phyloP scores from a whole-genome alignment of 2,888 invertebrate genomes.

The Stramonita haemastoma region DNA sequence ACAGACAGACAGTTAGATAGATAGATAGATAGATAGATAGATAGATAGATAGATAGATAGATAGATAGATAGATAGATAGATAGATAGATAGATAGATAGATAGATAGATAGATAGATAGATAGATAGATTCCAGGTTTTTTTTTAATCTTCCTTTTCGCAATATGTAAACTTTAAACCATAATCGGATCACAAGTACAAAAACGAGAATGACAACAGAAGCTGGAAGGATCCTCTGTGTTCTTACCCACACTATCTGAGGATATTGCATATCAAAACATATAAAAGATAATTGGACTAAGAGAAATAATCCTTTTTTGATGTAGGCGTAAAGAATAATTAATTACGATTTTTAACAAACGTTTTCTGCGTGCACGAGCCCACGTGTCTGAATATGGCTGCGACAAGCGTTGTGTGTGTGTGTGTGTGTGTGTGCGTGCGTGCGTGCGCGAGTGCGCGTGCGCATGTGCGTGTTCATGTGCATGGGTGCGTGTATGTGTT shows the following conservation, averaged over 20 bases:
- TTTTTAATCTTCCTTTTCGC: not conserved
- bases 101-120: not conserved
- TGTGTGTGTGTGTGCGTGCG: conserved; percentile 13
- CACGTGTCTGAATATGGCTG: not conserved
- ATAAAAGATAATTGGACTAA: not conserved
- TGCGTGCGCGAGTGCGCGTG: conserved; percentile 4
- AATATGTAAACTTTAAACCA: too few species aligned
- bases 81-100: not conserved
- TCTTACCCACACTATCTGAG: not conserved
- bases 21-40: not conserved
- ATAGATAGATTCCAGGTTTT: not conserved
- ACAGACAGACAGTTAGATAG: not conserved
- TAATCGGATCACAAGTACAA: not conserved
- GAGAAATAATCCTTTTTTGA: not conserved
- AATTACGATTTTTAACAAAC: not conserved
- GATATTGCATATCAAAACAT: not conserved
- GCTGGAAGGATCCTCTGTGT: too few species aligned
- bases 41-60: not conserved
- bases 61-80: not conserved
- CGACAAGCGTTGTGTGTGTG: not conserved
- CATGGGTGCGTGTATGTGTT: conserved; percentile 2
- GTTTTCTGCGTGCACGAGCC: not conserved
- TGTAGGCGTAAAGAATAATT: not conserved
- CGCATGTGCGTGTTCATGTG: conserved; percentile 6
- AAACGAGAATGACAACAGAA: too few species aligned